These are phyloP conservation scores for Vanessa atalanta DNA, from an alignment of 1,140 invertebrate genomes.

Conservation along the genomic window DNA sequence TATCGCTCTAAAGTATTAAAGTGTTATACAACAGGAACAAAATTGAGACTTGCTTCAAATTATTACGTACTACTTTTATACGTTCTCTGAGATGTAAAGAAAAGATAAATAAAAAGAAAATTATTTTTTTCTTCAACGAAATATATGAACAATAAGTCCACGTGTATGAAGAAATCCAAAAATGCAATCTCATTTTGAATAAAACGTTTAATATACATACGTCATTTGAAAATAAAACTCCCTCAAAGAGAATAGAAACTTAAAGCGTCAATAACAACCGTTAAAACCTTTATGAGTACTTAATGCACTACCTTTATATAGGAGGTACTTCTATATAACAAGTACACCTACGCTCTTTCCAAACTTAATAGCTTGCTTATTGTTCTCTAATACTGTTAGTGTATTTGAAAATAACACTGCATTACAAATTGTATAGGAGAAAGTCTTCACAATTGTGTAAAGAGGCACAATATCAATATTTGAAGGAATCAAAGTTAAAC, in stretches of 20 bases:
- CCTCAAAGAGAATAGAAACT: background rate
- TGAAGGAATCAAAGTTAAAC: background rate
- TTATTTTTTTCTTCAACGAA: no score
- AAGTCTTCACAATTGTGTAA: constrained; percentile 29
- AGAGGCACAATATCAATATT: constrained; percentile 22
- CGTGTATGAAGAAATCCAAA: no score
- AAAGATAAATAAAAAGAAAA: no score
- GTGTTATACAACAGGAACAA: no score
- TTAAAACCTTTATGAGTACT: constrained; percentile 22
- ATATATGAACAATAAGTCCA: no score
- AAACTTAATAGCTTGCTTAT: constrained; percentile 52
- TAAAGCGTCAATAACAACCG: constrained; percentile 20
- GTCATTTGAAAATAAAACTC: background rate
- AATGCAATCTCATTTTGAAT: no score
- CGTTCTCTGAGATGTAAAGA: no score
- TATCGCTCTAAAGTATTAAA: no score
- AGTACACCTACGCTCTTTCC: constrained; percentile 48
- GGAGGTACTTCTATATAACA: constrained; percentile 28
- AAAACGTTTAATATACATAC: background rate
- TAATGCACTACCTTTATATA: constrained; percentile 33
- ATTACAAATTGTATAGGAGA: constrained; percentile 42
- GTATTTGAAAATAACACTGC: constrained; percentile 42
- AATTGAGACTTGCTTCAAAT: no score
- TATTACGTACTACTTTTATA: no score
- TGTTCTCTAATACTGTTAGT: constrained; percentile 46